Evolutionary conservation across 1,140 invertebrate species (phyloP), one percentile per base, ranked within the genome.

Genomic region (Scaptomyza montana): DNA sequence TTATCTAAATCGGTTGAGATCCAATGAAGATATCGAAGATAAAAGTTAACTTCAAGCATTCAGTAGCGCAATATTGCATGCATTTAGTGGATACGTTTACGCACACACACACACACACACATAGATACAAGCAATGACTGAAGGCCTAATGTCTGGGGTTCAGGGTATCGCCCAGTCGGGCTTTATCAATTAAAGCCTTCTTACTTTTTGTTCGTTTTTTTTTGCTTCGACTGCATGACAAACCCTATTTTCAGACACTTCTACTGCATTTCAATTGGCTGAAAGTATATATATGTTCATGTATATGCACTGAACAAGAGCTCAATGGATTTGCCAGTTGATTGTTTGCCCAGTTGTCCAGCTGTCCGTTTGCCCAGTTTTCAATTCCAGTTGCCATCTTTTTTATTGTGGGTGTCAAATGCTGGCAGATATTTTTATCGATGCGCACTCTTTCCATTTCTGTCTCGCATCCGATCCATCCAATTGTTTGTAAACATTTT

Each of bases 261-360:
- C 47, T 49, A 59, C 19, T 77, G 62, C 80, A 78, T 67, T 75
- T 78, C 71, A 81, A 81, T 81, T 81, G 80, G 50, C 45, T 64
- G 47, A 70, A 1, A 43, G 39, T n/a, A 2, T 36, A 36, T 36
- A 36, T 36, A 36, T 9, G 1, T 36, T 6, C 9, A 2, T 36
- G 33, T 36, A 2, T 54, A 49, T 67, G 55, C 16, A 6, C 9
- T 10, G 39, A 69, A 70, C 33, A 60, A 67, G 55, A 71, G 30
- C 46, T 74, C 70, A 78, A 82, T 84, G 61, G 64, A 74, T 64
- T 51, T 66, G 74, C 45, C 49, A 33, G 28, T 46, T 65, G 74
- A 73, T 60, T 73, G 70, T 55, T 59, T 50, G 54, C 33, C 10
- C 50, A 16, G 13, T 39, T 55, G 50, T 10, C 21, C 33, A 36